Evolutionary conservation across 2,113 vertebrate genomes (phyloP).

Genomic region (Lathamus discolor): DNA sequence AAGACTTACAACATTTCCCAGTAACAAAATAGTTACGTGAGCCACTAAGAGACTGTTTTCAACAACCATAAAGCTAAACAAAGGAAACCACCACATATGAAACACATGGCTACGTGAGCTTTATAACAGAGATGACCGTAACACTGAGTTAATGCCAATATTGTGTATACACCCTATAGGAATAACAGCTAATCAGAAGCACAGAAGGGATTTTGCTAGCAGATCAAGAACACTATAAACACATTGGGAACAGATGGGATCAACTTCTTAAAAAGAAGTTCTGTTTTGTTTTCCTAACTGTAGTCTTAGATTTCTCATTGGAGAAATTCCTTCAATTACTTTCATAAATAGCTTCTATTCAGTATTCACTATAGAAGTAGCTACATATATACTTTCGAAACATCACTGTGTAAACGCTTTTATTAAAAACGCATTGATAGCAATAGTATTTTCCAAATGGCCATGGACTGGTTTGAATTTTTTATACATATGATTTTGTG

Average conservation of each 20-base stretch:
- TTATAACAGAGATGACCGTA: background rate
- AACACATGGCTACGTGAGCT: background rate
- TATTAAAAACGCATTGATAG: background rate
- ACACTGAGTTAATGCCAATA: background rate
- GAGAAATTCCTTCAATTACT: background rate
- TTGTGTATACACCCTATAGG: background rate
- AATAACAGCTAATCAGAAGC: background rate
- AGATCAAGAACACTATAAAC: background rate
- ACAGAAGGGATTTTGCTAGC: background rate
- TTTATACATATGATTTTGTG: background rate
- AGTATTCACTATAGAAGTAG: background rate
- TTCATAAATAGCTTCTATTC: background rate
- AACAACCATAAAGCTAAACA: background rate
- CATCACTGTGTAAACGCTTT: background rate
- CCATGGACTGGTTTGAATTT: background rate
- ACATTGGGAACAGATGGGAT: background rate
- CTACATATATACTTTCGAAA: background rate
- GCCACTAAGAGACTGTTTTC: background rate
- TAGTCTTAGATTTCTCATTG: background rate
- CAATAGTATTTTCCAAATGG: background rate
- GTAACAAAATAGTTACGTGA: background rate
- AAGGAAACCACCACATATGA: background rate
- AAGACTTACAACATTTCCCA: background rate
- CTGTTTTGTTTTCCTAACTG: background rate
- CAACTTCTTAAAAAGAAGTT: background rate